Evolutionary conservation across 2,888 invertebrate species (phyloP).

Genomic region (Keiferia lycopersicella): DNA sequence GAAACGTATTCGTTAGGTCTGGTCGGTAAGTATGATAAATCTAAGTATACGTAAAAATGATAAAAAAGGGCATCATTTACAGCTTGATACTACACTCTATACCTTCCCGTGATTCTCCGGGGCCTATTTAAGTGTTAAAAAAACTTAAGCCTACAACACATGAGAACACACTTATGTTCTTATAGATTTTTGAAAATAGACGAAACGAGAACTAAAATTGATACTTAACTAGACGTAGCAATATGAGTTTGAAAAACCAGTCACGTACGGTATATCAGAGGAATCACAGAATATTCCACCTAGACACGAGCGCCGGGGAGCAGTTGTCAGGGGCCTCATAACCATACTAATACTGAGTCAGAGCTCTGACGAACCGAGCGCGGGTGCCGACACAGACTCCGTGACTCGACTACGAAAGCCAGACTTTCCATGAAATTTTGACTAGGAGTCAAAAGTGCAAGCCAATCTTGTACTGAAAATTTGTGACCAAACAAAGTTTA

Average conservation of each 20-base stretch:
- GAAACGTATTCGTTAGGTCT: too few relatives aligned
- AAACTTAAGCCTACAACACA: too few relatives aligned
- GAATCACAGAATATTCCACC: background rate
- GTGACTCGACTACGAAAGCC: conserved; percentile 17
- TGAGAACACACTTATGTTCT: too few relatives aligned
- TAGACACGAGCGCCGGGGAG: background rate
- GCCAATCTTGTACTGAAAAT: background rate
- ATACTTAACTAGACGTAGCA: background rate
- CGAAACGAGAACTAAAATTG: too few relatives aligned
- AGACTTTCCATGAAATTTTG: background rate
- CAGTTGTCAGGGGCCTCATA: conserved; percentile 12
- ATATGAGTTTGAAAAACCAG: background rate
- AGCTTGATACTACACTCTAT: too few relatives aligned
- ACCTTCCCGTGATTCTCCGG: too few relatives aligned
- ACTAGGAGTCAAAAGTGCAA: background rate
- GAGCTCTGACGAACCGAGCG: conserved; percentile 12
- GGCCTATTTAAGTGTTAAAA: too few relatives aligned
- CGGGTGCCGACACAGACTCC: conserved; percentile 20
- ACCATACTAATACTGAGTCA: conserved; percentile 24
- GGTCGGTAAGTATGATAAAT: too few relatives aligned
- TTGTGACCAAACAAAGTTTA: too few relatives aligned
- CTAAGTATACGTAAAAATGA: too few relatives aligned
- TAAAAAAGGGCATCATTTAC: too few relatives aligned
- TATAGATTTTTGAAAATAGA: too few relatives aligned
- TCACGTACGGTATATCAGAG: background rate